Percentiles rank a stretch among this genome's conserved stretches.
Evolutionary conservation across 2,888 invertebrate species (phyloP).

Genomic region (Salticus scenicus): DNA sequence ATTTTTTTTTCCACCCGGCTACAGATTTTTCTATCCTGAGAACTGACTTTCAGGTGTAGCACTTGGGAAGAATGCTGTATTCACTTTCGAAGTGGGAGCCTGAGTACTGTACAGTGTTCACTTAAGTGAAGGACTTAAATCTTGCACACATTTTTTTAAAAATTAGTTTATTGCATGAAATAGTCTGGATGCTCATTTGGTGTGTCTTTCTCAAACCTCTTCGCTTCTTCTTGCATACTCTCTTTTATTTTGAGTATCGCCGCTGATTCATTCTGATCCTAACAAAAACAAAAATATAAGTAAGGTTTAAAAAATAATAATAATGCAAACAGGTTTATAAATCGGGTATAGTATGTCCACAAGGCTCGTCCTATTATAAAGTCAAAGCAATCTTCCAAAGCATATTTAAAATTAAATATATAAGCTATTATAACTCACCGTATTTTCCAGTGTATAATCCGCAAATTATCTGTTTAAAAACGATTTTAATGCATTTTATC

Average conservation of each 20-base stretch:
- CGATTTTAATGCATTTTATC: too few relatives aligned
- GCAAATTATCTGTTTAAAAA: too few relatives aligned
- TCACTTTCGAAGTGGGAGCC: conserved; percentile 28
- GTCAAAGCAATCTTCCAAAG: too few relatives aligned
- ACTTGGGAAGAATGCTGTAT: conserved; percentile 42
- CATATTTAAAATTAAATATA: too few relatives aligned
- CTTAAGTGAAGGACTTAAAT: neutral
- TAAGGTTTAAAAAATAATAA: too few relatives aligned
- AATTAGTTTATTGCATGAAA: conserved; percentile 87
- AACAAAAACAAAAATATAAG: neutral
- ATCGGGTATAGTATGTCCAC: neutral
- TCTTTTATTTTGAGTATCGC: conserved; percentile 99
- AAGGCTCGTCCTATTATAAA: too few relatives aligned
- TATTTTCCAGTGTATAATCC: too few relatives aligned
- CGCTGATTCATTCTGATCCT: conserved; percentile 97
- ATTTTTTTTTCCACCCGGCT: neutral
- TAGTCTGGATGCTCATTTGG: conserved; percentile 88
- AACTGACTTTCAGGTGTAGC: conserved; percentile 23
- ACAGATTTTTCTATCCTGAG: neutral
- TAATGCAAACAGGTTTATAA: conserved; percentile 6
- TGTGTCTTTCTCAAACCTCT: conserved; percentile 98
- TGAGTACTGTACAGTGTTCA: conserved; percentile 23
- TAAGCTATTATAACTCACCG: too few relatives aligned
- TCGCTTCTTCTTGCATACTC: conserved; percentile 99
- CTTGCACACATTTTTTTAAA: neutral